A percentile compares a stretch with the other conserved stretches of the same genome.
phyloP scores from a whole-genome alignment of 1,140 invertebrate species.

The Acyrthosiphon pisum region DNA sequence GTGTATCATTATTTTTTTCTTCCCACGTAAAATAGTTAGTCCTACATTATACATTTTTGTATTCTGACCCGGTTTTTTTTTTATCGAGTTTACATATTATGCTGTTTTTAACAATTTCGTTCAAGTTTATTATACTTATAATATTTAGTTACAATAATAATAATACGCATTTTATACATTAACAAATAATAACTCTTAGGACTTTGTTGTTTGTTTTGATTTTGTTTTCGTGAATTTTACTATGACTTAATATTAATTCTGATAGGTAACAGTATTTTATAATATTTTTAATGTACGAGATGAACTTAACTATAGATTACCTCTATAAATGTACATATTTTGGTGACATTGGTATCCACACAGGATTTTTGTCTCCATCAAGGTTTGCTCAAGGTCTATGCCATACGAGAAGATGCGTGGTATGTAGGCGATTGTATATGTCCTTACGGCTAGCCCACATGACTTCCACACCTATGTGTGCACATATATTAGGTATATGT shows the following conservation, averaged over 20 bases:
- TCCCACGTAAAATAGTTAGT: constrained; percentile 28
- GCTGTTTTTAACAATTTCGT: background rate
- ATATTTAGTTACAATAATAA: background rate
- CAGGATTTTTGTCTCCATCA: constrained; percentile 6
- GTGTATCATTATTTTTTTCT: constrained; percentile 44
- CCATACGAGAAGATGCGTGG: constrained; percentile 54
- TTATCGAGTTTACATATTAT: background rate
- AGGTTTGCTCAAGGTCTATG: constrained; percentile 47
- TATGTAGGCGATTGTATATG: constrained; percentile 33
- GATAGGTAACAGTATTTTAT: background rate
- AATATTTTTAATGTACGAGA: background rate
- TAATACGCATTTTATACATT: background rate
- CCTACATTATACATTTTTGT: constrained; percentile 13
- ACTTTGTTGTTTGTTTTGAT: background rate
- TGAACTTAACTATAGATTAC: background rate
- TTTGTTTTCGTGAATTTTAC: background rate
- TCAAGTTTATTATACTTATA: background rate
- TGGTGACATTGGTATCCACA: background rate
- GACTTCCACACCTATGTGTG: constrained; percentile 19
- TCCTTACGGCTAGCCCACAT: constrained; percentile 43
- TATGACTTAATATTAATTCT: background rate
- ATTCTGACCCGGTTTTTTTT: constrained; percentile 18
- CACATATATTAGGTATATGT: background rate
- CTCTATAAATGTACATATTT: constrained; percentile 19
- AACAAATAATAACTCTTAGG: background rate